phyloP scores from a whole-genome alignment of 2,888 invertebrate genomes.

The Chrysopilus asiliformis region DNA sequence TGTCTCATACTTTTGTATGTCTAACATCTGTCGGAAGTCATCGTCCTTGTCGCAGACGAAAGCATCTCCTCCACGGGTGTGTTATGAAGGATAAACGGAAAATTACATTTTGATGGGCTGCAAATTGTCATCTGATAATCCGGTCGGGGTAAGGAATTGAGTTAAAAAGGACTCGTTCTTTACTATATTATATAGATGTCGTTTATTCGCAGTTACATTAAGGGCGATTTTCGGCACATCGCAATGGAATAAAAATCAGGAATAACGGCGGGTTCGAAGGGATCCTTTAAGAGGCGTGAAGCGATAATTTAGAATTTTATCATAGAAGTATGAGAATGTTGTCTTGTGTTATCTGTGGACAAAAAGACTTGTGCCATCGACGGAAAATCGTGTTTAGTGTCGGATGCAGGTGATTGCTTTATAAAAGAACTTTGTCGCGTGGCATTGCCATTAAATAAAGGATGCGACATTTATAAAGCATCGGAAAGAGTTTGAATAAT shows the following conservation, averaged over 20 bases:
- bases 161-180: not conserved
- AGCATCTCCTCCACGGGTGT: conserved; percentile 5
- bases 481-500: no score
- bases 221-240: no score
- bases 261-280: no score
- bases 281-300: not conserved
- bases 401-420: conserved; percentile 1
- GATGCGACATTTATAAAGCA: no score
- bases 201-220: no score
- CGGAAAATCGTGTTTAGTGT: no score
- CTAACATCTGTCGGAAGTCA: conserved; percentile 22
- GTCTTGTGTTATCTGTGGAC: not conserved
- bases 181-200: not conserved
- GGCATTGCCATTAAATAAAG: no score
- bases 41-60: no score
- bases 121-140: conserved; percentile 21
- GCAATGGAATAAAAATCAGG: no score
- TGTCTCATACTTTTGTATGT: conserved; percentile 6
- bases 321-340: not conserved
- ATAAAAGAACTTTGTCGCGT: not conserved
- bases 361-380: no score
- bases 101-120: conserved; percentile 22
- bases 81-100: conserved; percentile 15
- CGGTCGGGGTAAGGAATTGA: conserved; percentile 1
- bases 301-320: not conserved